Conservation (phyloP, 1,140 invertebrate species). For the Anadara kagoshimensis region DNA sequence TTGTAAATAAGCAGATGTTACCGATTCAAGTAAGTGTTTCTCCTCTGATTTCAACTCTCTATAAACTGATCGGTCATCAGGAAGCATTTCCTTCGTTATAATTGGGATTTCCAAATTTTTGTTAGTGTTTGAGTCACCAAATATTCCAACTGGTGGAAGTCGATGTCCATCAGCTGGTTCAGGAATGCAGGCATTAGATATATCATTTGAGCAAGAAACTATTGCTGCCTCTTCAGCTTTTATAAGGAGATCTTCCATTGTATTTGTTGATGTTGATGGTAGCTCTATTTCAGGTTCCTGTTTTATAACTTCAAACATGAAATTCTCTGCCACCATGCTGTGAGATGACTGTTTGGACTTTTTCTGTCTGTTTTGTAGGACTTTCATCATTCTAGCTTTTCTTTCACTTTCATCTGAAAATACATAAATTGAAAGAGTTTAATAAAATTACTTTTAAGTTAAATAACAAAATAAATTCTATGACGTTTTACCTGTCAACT, state of each 20-base stretch:
- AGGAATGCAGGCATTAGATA: too few relatives aligned
- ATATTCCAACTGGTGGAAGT: too few relatives aligned
- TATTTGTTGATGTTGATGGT: too few relatives aligned
- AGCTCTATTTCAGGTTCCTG: too few relatives aligned
- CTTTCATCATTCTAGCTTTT: conserved; percentile 56
- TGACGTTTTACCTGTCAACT: not conserved
- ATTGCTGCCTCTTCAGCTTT: too few relatives aligned
- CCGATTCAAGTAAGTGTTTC: conserved; percentile 41
- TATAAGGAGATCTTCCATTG: too few relatives aligned
- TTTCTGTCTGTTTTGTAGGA: conserved; percentile 50
- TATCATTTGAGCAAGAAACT: too few relatives aligned
- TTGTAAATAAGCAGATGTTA: conserved; percentile 45
- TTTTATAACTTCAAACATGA: too few relatives aligned
- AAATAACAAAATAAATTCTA: not conserved
- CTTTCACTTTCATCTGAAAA: conserved; percentile 51
- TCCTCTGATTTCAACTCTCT: conserved; percentile 43
- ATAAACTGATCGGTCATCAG: conserved; percentile 42
- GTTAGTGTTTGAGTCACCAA: too few relatives aligned
- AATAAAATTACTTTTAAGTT: not conserved
- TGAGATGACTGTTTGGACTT: not conserved
- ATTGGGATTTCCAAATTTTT: not conserved
- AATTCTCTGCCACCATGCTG: too few relatives aligned
- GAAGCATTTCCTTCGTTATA: conserved; percentile 20
- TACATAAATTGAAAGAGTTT: not conserved
- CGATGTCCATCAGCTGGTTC: too few relatives aligned